These are phyloP conservation scores for Acrocyrtus sp. DNA, from an alignment of 2,888 invertebrate genomes.

Conservation along the genomic window DNA sequence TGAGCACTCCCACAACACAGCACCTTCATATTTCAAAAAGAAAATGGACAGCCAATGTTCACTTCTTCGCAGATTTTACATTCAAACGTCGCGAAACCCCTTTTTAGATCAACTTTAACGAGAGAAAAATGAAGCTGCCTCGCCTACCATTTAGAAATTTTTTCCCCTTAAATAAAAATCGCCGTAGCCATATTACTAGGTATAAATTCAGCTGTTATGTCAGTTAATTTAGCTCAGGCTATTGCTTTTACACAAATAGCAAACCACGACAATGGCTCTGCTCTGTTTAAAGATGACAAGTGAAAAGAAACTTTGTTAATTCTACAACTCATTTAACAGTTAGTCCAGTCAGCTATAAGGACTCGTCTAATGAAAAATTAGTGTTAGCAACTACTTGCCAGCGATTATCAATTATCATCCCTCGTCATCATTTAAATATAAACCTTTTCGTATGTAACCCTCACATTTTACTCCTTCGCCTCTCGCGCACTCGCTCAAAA, in stretches of 20 bases:
- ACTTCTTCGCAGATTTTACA: constrained; percentile 28
- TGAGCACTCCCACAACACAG: too few species aligned
- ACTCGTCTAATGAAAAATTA: constrained; percentile 3
- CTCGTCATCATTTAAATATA: neutral
- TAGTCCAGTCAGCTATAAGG: neutral
- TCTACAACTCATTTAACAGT: neutral
- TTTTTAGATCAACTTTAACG: constrained; percentile 42
- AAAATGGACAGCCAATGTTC: too few species aligned
- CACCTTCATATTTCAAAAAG: too few species aligned
- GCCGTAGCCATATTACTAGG: constrained; percentile 23
- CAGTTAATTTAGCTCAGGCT: neutral
- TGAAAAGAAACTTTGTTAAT: neutral
- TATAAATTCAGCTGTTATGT: constrained; percentile 44
- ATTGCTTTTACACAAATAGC: neutral
- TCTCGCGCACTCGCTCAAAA: neutral
- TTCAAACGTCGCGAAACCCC: constrained; percentile 44
- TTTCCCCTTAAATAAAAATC: constrained; percentile 40
- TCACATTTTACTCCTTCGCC: too few species aligned
- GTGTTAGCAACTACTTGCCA: constrained; percentile 30
- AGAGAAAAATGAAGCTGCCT: constrained; percentile 34
- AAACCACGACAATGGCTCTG: neutral
- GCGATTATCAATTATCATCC: neutral
- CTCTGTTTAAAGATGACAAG: neutral
- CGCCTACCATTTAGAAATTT: constrained; percentile 41
- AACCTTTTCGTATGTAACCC: neutral